Conservation (phyloP, 2,888 invertebrate species). For the Thecocarcelia acutangulata region DNA sequence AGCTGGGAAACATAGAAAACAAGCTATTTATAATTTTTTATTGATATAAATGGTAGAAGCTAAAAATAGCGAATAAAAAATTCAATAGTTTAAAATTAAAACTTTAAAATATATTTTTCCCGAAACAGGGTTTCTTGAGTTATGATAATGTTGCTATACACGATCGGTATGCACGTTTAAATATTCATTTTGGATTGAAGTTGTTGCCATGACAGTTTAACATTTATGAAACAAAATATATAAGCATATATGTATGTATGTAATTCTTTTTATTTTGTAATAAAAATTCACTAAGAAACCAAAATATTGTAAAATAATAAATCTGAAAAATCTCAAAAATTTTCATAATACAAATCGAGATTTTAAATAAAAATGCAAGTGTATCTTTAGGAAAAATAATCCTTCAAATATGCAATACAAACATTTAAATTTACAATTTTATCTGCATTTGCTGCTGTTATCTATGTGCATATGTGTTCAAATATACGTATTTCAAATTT, state of each 20-base stretch:
- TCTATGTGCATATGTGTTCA: not conserved
- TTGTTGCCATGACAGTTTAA: not conserved
- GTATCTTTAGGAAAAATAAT: constrained; percentile 1
- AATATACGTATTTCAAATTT: not conserved
- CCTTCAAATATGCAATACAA: constrained; percentile 41
- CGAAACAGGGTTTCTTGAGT: no score
- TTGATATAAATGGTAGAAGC: no score
- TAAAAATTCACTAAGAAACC: constrained; percentile 48
- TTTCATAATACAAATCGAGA: constrained; percentile 63
- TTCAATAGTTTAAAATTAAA: no score
- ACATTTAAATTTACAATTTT: constrained; percentile 31
- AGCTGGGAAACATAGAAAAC: no score
- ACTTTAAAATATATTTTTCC: no score
- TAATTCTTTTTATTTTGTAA: constrained; percentile 21
- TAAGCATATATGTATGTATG: not conserved
- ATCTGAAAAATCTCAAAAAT: constrained; percentile 57
- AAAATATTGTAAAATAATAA: constrained; percentile 42
- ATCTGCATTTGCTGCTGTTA: not conserved
- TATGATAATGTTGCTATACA: no score
- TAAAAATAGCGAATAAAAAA: no score
- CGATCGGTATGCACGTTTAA: no score
- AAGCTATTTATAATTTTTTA: no score
- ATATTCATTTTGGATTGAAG: no score
- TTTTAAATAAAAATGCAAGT: constrained; percentile 50
- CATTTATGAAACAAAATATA: constrained; percentile 29